These are phyloP conservation scores for Hormiphora californensis DNA, from an alignment of 37 sponge, comb jelly and placozoan genomes.

Conservation along the genomic window DNA sequence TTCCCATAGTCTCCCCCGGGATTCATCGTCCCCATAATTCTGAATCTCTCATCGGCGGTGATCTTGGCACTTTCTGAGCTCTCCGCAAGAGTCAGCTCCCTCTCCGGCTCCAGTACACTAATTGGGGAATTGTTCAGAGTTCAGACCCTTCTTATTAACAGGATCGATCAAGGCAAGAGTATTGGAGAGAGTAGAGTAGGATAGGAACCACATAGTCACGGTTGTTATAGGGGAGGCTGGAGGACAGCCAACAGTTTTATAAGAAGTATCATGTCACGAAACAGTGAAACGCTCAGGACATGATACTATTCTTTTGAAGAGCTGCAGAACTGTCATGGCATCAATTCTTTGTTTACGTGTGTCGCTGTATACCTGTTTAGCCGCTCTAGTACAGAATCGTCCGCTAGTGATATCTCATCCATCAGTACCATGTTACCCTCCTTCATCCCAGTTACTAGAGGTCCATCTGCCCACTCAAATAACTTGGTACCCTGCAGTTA, in stretches of 20 bases:
- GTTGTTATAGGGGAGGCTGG: neutral
- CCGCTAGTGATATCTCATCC: conserved; percentile 99
- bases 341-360: neutral
- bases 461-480: conserved; percentile 96
- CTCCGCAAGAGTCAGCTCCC: conserved; percentile 83
- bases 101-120: conserved; percentile 87
- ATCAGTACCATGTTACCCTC: conserved; percentile 72
- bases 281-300: no score
- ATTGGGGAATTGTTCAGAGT: no score
- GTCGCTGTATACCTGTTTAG: conserved; percentile 63
- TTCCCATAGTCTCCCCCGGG: conserved; percentile 99
- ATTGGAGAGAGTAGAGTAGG: neutral
- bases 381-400: conserved; percentile 94
- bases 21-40: conserved; percentile 92
- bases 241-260: neutral
- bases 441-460: conserved; percentile 81
- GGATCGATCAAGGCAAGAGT: no score
- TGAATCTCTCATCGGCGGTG: conserved; percentile 69
- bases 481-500: conserved; percentile 58
- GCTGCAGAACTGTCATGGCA: neutral
- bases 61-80: conserved; percentile 63
- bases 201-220: neutral
- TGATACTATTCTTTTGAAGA: no score
- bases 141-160: no score
- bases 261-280: no score